Evolutionary conservation across 2,888 invertebrate genomes (phyloP).

Genomic region (Gastracanthus pulcherrimus): DNA sequence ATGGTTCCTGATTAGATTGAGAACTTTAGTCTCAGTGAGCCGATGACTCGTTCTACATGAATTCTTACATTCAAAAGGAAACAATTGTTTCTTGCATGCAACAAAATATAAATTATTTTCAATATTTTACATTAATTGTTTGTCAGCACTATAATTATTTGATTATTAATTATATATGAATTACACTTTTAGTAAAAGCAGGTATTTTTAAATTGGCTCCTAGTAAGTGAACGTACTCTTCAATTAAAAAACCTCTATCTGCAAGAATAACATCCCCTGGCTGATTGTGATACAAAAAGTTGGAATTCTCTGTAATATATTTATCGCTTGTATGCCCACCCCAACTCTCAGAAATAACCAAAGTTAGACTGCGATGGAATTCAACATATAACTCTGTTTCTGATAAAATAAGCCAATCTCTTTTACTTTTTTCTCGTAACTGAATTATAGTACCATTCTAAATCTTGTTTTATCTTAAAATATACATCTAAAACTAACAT

Average conservation of each 20-base stretch:
- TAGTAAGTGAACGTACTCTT: background rate
- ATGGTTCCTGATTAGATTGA: too few species aligned
- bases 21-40: background rate
- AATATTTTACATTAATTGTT: too few species aligned
- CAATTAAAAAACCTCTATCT: constrained; percentile 12
- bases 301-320: constrained; percentile 30
- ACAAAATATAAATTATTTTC: background rate
- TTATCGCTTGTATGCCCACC: constrained; percentile 11
- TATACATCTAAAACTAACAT: too few species aligned
- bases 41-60: constrained; percentile 16
- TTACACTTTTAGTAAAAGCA: constrained; percentile 27
- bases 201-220: background rate
- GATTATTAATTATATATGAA: too few species aligned
- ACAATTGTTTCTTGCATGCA: background rate
- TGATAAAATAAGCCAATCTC: too few species aligned
- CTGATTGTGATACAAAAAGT: constrained; percentile 10
- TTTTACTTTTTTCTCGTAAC: too few species aligned
- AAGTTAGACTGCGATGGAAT: too few species aligned
- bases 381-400: too few species aligned
- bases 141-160: too few species aligned
- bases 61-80: constrained; percentile 3
- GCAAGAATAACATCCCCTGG: background rate
- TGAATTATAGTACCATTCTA: too few species aligned
- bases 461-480: too few species aligned
- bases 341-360: constrained; percentile 38